These are phyloP conservation scores for Leptopilina clavipes DNA, from an alignment of 1,140 invertebrate genomes.

Conservation along the genomic window DNA sequence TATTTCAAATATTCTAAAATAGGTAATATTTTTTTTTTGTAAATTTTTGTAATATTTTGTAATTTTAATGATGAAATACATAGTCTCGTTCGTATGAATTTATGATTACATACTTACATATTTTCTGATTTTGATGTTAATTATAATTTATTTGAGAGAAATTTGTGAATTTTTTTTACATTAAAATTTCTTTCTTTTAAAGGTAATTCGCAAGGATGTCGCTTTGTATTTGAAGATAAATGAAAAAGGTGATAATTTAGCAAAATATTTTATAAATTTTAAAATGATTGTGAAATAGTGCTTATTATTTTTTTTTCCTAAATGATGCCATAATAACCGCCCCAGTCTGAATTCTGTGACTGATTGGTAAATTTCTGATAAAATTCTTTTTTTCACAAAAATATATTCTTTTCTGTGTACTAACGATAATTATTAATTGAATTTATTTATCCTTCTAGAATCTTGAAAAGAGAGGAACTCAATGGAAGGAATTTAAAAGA, in stretches of 20 bases:
- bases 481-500: no score
- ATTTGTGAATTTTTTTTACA: background rate
- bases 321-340: background rate
- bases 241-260: background rate
- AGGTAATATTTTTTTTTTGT: background rate
- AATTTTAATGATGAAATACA: slow-evolving; percentile 8
- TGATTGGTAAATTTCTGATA: background rate
- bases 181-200: background rate
- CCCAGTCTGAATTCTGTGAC: slow-evolving; percentile 24
- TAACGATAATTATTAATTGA: no score
- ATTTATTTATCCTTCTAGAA: no score
- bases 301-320: background rate
- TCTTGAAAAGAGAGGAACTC: no score
- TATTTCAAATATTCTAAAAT: background rate
- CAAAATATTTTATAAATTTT: background rate
- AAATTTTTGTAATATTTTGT: no score
- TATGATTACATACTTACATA: background rate
- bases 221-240: background rate
- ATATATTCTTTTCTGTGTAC: no score
- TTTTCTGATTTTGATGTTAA: background rate
- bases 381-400: background rate
- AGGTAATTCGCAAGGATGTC: background rate
- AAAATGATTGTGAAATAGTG: background rate
- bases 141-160: background rate
- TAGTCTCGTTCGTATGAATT: slow-evolving; percentile 32